Base-by-base conservation (phyloP, 2,797 vertebrate species). In the Oophaga sylvatica region DNA sequence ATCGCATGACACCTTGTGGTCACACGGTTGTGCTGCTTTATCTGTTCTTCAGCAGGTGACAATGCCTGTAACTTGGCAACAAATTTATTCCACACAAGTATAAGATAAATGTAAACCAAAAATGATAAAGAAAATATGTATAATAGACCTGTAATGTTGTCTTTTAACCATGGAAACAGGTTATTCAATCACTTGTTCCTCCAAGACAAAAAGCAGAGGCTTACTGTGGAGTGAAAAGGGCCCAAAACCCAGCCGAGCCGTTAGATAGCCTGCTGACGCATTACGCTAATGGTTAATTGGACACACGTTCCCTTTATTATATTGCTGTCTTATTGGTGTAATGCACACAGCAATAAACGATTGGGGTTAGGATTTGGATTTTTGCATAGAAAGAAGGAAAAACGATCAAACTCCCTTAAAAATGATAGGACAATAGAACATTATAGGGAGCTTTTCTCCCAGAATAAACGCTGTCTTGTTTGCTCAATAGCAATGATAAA, bases 1-100 rank as follows among this genome's bases (percentile, higher is more conserved):
- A 80, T 31, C 16, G 59, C 60, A 75, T 87, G 85, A 86, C 85
- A 86, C 78, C 79, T 87, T 76, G 57, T 87, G 85, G 79, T 63
- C 22, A 81, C 19, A 71, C 35, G 70, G 65, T 70, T 86, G 57
- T 59, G 48, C 29, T 86, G 78, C 67, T 80, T 26, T 71, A 56
- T 79, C 67, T 31, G n/a, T 48, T 75, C 57, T 77, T 67, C 56
- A 45, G 63, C 57, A 78, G 73, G 70, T 48, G 71, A 11, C 20
- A 17, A 8, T 78, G 31, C 20, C 31, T 41, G 77, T 80, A 57
- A 31, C 77, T 70, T 80, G 76, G 77, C 53, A 86, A 81, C 67
- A 63, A 57, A 56, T 31, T 16, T 17, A 63, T 19, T 35, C 4
- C 3, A 12, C 19, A 57, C 20, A 41, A 71, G 70, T 41, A 29